Evolutionary conservation across 1,140 invertebrate species (phyloP).

Genomic region (Cotesia typhae): DNA sequence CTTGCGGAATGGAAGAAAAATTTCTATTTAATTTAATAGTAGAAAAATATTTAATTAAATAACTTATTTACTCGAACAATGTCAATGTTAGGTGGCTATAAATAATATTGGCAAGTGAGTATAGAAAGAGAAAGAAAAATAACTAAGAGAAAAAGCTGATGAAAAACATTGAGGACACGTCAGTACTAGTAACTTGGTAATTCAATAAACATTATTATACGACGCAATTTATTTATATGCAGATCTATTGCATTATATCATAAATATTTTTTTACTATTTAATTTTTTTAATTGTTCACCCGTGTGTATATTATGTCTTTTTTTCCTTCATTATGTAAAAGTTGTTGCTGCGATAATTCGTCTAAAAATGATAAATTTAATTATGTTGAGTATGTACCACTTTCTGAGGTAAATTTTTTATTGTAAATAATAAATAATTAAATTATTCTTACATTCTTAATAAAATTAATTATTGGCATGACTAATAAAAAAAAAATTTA

Average conservation of each 20-base stretch:
- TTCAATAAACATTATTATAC: too few species aligned
- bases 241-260: too few species aligned
- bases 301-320: conserved; percentile 5
- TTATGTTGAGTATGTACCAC: conserved; percentile 21
- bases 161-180: too few species aligned
- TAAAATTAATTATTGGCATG: too few species aligned
- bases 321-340: conserved; percentile 17
- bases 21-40: background rate
- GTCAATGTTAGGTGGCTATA: conserved; percentile 25
- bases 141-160: background rate
- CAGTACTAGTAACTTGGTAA: too few species aligned
- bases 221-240: too few species aligned
- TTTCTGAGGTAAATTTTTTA: conserved; percentile 18
- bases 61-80: conserved; percentile 22
- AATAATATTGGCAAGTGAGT: conserved; percentile 15
- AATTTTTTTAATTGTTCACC: background rate
- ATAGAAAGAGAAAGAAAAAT: conserved; percentile 10
- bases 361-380: conserved; percentile 12
- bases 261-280: background rate
- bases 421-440: too few species aligned
- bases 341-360: conserved; percentile 5
- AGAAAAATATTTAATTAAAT: conserved; percentile 1
- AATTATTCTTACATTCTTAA: too few species aligned
- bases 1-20: background rate
- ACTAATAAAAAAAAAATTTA: too few species aligned